Percentiles rank a stretch among this genome's conserved stretches.
These are phyloP conservation scores for Megalops atlanticus DNA, from an alignment of 2,113 vertebrate genomes.

Conservation along the genomic window DNA sequence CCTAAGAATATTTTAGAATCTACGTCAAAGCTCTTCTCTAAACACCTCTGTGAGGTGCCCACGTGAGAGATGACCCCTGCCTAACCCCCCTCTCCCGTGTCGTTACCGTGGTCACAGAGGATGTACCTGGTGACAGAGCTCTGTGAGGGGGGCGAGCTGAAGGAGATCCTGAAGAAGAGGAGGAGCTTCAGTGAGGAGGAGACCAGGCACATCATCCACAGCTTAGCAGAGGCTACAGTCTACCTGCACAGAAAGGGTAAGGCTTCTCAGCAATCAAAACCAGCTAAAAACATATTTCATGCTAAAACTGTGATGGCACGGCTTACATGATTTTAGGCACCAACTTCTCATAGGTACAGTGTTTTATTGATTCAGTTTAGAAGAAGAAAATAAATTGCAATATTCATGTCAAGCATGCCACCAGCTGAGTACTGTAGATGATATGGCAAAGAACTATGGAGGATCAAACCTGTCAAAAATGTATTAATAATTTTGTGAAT, in stretches of 20 bases:
- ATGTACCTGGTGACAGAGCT: constrained; percentile 83
- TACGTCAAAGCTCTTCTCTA: too few relatives aligned
- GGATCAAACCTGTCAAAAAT: too few relatives aligned
- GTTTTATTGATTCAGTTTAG: too few relatives aligned
- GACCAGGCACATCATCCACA: constrained; percentile 76
- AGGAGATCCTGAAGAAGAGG: constrained; percentile 71
- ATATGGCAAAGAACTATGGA: too few relatives aligned
- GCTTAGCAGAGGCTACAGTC: constrained; percentile 71
- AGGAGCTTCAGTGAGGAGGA: constrained; percentile 78
- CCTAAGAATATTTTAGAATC: too few relatives aligned
- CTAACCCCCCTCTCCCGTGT: constrained; percentile 14
- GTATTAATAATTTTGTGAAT: too few relatives aligned
- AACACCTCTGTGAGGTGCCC: constrained; percentile 7
- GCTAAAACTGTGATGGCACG: too few relatives aligned
- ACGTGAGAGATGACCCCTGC: constrained; percentile 7
- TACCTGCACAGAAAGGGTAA: constrained; percentile 83
- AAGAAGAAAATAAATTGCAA: too few relatives aligned
- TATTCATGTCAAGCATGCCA: too few relatives aligned
- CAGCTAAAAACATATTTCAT: not conserved
- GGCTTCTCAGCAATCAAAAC: not conserved
- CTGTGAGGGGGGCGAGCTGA: constrained; percentile 81
- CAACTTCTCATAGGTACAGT: too few relatives aligned
- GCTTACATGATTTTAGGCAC: too few relatives aligned
- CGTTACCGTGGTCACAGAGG: constrained; percentile 64
- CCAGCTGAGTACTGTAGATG: too few relatives aligned